Base-by-base conservation (phyloP, 2,797 vertebrate genomes). In the Pogoniulus pusillus region DNA sequence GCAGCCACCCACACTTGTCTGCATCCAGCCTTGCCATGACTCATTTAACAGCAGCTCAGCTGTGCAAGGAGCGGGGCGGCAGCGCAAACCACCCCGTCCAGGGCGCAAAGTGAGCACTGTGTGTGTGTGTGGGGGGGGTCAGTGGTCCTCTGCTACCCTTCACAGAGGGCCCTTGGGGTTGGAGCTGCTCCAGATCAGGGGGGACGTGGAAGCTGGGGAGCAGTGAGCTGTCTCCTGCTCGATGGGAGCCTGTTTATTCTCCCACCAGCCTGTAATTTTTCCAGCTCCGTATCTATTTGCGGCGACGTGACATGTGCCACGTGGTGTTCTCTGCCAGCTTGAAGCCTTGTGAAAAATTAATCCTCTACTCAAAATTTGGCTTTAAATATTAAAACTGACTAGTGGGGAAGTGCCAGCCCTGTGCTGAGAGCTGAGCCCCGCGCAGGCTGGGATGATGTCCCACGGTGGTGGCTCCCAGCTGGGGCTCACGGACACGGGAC, bases 311-410 rank as follows among this genome's bases (percentile, higher is more conserved):
- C 90, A 86, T 84, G 94, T 92, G 94, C 91, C 15, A 93, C 45
- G 69, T 79, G 75, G 88, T 54, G 90, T 80, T 88, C 93, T 82
- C 35, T 89, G 91, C 89, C 20, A 70, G 93, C 92, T 90, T 79
- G 43, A 68, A 90, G 68, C 27, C 93, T 90, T 84, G 87, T 94
- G 24, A 94, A 94, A 91, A 90, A 93, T 95, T 94, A 86, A 96
- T 89, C 1, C 8, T 29, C 82, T 82, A 73, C 3, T 16, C 89
- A 91, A 95, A 96, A 91, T 78, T 79, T n/a, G 84, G 62, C 75
- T 91, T 94, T 57, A 85, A 89, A 89, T 79, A 70, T 79, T 59
- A 62, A 91, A 76, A 73, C 9, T 4, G 4, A 26, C 1, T 1
- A 17, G 41, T 18, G 79, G 62, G 49, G 64, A 89, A 73, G 64